Evolutionary conservation across 2,113 vertebrate genomes (phyloP).

Genomic region (Carettochelys insculpta): DNA sequence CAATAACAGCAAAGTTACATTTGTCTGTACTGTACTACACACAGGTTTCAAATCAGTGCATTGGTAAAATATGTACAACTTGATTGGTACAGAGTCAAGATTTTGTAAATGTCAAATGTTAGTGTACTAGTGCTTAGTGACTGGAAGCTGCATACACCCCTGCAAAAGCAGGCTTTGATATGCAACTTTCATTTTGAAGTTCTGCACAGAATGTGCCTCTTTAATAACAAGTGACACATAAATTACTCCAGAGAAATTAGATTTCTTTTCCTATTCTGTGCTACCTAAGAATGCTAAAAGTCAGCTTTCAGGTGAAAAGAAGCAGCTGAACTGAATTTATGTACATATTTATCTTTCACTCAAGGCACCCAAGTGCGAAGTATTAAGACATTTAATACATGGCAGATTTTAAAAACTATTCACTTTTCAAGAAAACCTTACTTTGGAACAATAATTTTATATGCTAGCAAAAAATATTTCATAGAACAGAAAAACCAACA

Average conservation of each 20-base stretch:
- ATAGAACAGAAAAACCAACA: neutral
- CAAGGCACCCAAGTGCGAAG: neutral
- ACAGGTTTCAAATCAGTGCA: neutral
- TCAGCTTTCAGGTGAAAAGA: neutral
- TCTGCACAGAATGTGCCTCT: neutral
- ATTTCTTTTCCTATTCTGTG: neutral
- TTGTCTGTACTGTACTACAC: neutral
- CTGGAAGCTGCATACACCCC: neutral
- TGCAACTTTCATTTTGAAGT: neutral
- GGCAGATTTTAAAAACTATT: neutral
- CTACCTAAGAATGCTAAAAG: neutral
- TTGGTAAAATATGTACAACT: neutral
- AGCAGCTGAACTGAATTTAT: neutral
- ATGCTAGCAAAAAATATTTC: neutral
- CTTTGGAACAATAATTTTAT: neutral
- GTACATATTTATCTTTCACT: neutral
- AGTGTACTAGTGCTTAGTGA: neutral
- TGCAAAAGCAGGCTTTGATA: neutral
- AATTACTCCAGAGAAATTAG: neutral
- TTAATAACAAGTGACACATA: neutral
- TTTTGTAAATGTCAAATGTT: conserved; percentile 1
- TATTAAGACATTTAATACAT: neutral
- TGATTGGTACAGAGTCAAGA: neutral
- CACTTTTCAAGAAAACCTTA: neutral
- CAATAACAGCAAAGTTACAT: neutral